Base-by-base conservation (phyloP, 2,797 vertebrate genomes). In the Melanotaenia parkinsoni region DNA sequence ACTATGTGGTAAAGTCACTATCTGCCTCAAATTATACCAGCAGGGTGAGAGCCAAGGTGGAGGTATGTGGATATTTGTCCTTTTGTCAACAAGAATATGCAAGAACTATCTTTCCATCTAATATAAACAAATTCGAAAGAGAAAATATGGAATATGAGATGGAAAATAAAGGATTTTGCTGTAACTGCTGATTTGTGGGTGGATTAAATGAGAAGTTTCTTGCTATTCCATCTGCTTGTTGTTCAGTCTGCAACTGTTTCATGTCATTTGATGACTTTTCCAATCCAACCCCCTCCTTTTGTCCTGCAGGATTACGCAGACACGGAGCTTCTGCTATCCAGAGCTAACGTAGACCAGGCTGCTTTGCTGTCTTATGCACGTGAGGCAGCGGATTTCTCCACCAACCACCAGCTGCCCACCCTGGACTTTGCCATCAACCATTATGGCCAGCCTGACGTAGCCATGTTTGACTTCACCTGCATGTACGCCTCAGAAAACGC, bases 381-480 rank as follows among this genome's bases (percentile, higher is more conserved):
- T 2, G 96, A 99, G 88, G 98, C 98, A 0, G 98, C 98, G 0
- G 96, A 97, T 86, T 99, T 99, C 92, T 99, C 98, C 72, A 99
- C 98, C 51, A 98, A 96, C 86, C 97, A 97, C 67, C 97, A 97
- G 92, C 94, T 99, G 85, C 98, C 98, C 0, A 94, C 94, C 0
- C 89, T 99, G 88, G 97, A 99, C 81, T 99, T 99, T 0, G 98
- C 98, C 92, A 99, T 99, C 88, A 99, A 99, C 89, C 98, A 99
- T 90, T 99, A 99, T 0, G 98, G 98, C 30, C 98, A 98, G 92
- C 98, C 98, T 0, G 98, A 99, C 0, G 98, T 99, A 35, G 98
- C 98, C 89, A 99, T 99, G 98, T 99, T 99, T 30, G 98, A 99
- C 92, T 99, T 99, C 89, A 99, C 98, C 0, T 99, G 98, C 91